Evolutionary conservation across 2,888 invertebrate species (phyloP).

Genomic region (Rugalucina vietnamica): DNA sequence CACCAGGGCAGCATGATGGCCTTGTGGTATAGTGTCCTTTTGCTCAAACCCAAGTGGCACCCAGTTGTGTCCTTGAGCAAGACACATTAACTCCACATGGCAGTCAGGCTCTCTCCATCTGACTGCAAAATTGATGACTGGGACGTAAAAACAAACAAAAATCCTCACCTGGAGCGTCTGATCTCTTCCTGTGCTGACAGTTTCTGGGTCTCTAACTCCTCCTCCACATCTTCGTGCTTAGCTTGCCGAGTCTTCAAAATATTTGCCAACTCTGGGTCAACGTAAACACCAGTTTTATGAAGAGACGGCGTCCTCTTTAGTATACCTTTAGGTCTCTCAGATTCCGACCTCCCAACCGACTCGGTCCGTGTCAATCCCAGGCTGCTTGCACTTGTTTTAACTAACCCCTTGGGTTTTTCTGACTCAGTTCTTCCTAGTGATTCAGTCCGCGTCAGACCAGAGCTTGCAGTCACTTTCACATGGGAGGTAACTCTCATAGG

Average conservation of each 20-base stretch:
- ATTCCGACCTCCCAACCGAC: conserved; percentile 66
- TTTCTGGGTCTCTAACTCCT: conserved; percentile 53
- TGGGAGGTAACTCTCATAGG: conserved; percentile 56
- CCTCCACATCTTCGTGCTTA: conserved; percentile 62
- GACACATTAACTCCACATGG: too few species aligned
- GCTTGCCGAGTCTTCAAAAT: conserved; percentile 70
- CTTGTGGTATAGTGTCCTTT: too few species aligned
- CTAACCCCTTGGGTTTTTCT: conserved; percentile 69
- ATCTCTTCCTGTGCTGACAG: conserved; percentile 72
- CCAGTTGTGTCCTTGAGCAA: too few species aligned
- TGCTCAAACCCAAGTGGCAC: too few species aligned
- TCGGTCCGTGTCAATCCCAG: conserved; percentile 54
- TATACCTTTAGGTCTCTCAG: conserved; percentile 73
- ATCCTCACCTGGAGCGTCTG: conserved; percentile 65
- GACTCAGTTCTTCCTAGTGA: conserved; percentile 68
- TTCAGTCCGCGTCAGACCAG: conserved; percentile 11
- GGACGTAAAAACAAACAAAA: too few species aligned
- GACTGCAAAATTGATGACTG: too few species aligned
- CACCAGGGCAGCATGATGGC: too few species aligned
- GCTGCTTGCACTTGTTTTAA: neutral
- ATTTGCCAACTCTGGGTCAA: conserved; percentile 74
- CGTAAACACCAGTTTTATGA: conserved; percentile 66
- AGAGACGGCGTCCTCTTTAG: conserved; percentile 75
- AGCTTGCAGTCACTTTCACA: conserved; percentile 7
- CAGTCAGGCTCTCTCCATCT: too few species aligned